phyloP scores from a whole-genome alignment of 2,797 vertebrate genomes.

The Cuculus canorus region DNA sequence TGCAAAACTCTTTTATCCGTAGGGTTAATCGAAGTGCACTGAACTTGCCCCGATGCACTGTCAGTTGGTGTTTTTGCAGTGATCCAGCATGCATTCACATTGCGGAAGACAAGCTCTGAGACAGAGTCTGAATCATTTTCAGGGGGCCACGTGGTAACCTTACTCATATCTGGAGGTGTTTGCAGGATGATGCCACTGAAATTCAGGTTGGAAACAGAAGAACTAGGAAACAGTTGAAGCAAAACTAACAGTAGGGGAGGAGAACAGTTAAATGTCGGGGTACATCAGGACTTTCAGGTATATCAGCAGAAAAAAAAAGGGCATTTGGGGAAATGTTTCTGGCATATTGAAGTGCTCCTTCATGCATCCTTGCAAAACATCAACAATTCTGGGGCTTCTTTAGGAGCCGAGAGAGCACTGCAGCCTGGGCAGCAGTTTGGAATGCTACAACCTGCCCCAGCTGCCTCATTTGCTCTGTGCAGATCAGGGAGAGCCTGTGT shows the following conservation, averaged over 20 bases:
- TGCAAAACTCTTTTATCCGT: not conserved
- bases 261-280: not conserved
- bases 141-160: not conserved
- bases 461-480: not conserved
- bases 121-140: not conserved
- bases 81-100: not conserved
- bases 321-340: not conserved
- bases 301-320: not conserved
- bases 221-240: not conserved
- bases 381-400: not conserved
- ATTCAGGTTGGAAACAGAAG: not conserved
- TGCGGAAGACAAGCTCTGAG: not conserved
- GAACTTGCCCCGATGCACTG: not conserved
- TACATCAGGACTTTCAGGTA: not conserved
- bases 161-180: conserved; percentile 21
- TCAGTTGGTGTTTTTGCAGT: not conserved
- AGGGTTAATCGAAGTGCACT: not conserved
- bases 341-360: not conserved
- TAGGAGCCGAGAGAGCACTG: not conserved
- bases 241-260: not conserved
- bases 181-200: not conserved
- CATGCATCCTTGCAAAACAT: not conserved
- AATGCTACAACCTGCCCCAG: not conserved
- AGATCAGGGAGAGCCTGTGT: not conserved
- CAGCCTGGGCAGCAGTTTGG: not conserved